Evolutionary conservation across 2,113 vertebrate genomes (phyloP).

Genomic region (Cyprinodon brontotheroides): DNA sequence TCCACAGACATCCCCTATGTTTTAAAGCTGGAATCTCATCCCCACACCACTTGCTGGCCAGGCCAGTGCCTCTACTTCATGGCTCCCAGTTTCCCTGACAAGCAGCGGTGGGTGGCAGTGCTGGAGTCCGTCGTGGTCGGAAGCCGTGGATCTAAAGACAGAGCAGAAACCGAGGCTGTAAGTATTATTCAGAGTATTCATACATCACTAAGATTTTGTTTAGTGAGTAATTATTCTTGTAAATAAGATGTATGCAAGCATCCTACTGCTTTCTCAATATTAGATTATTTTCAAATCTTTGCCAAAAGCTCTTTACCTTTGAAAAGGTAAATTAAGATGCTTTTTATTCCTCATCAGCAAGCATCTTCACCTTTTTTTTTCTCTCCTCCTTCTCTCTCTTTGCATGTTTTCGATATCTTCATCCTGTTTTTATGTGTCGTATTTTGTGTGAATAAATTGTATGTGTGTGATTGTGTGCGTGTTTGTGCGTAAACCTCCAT

Average conservation of each 20-base stretch:
- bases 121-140: conserved; percentile 94
- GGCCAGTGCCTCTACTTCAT: conserved; percentile 96
- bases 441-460: conserved; percentile 59
- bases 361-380: conserved; percentile 68
- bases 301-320: conserved; percentile 21
- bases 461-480: conserved; percentile 63
- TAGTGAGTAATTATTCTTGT: not conserved
- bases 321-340: conserved; percentile 43
- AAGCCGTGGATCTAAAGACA: conserved; percentile 92
- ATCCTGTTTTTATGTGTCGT: conserved; percentile 59
- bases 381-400: conserved; percentile 55
- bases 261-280: conserved; percentile 9
- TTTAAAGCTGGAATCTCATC: conserved; percentile 97
- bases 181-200: conserved; percentile 67
- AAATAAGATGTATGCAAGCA: conserved; percentile 11
- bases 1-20: conserved; percentile 93
- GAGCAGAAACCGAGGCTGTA: conserved; percentile 94
- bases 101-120: conserved; percentile 98
- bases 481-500: conserved; percentile 68
- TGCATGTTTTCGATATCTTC: conserved; percentile 68
- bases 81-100: conserved; percentile 97
- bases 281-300: conserved; percentile 13
- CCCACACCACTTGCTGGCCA: conserved; percentile 97
- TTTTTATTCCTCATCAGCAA: conserved; percentile 60
- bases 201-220: conserved; percentile 3